phyloP scores from a whole-genome alignment of 1,140 invertebrate genomes.

The Aplysia californica region DNA sequence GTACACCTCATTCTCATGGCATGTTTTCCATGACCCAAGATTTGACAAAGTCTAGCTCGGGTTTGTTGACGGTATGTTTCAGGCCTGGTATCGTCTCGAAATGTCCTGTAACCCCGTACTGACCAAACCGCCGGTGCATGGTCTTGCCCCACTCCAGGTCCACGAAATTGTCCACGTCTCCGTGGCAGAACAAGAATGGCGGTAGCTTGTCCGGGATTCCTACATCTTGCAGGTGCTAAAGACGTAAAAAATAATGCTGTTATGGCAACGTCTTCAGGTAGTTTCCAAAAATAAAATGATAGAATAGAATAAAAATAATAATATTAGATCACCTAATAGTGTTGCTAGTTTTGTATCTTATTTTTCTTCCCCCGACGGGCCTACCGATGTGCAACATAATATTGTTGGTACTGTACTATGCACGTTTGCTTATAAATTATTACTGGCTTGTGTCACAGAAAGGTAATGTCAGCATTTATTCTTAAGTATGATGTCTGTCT shows the following conservation, averaged over 20 bases:
- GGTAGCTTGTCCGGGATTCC: background rate
- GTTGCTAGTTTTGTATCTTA: no score
- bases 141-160: background rate
- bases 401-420: no score
- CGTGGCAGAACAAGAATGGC: conserved; percentile 4
- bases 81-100: background rate
- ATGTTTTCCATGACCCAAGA: conserved; percentile 10
- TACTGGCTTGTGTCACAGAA: no score
- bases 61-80: background rate
- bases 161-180: background rate
- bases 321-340: no score
- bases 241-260: background rate
- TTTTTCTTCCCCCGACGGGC: no score
- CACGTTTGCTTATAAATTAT: no score
- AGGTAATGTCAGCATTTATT: no score
- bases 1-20: no score
- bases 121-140: background rate
- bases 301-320: no score
- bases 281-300: no score
- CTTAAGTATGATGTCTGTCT: no score
- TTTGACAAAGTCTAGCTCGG: conserved; percentile 4
- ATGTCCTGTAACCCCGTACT: background rate
- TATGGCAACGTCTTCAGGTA: background rate
- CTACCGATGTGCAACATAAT: no score
- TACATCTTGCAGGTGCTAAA: background rate